Percentiles rank a stretch among this genome's conserved stretches.
Conservation (phyloP, 2,113 vertebrate species). For the Trichechus manatus region DNA sequence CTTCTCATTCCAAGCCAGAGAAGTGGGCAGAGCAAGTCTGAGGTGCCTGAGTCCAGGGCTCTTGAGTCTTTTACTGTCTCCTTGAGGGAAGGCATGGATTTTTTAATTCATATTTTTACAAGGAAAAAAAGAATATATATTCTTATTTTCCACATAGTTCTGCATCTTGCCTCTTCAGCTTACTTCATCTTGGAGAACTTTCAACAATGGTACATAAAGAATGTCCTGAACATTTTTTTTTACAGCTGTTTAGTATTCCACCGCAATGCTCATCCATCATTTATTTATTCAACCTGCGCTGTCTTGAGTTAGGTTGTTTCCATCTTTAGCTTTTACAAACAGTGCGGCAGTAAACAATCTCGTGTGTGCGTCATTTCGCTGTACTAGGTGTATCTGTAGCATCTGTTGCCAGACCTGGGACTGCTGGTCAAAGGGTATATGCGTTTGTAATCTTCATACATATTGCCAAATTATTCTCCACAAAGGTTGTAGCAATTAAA, state of each 20-base stretch:
- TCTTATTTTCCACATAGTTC: background rate
- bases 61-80: conserved; percentile 5
- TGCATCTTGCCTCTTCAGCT: background rate
- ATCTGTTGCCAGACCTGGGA: conserved; percentile 42
- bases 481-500: conserved; percentile 37
- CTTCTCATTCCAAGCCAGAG: conserved; percentile 34
- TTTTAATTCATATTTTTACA: conserved; percentile 32
- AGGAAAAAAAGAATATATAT: background rate
- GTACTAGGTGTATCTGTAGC: background rate
- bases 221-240: background rate
- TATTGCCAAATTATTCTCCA: background rate
- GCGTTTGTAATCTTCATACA: background rate
- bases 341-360: background rate
- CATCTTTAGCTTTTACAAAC: conserved; percentile 49
- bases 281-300: conserved; percentile 43
- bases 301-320: conserved; percentile 45
- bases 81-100: background rate
- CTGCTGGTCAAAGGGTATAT: conserved; percentile 32
- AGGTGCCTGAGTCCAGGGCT: background rate
- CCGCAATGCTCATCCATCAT: background rate
- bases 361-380: background rate
- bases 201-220: background rate
- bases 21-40: background rate
- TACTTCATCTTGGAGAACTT: background rate
- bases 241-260: conserved; percentile 51